Conservation (phyloP, 2,888 invertebrate species). For the Carabus problematicus region DNA sequence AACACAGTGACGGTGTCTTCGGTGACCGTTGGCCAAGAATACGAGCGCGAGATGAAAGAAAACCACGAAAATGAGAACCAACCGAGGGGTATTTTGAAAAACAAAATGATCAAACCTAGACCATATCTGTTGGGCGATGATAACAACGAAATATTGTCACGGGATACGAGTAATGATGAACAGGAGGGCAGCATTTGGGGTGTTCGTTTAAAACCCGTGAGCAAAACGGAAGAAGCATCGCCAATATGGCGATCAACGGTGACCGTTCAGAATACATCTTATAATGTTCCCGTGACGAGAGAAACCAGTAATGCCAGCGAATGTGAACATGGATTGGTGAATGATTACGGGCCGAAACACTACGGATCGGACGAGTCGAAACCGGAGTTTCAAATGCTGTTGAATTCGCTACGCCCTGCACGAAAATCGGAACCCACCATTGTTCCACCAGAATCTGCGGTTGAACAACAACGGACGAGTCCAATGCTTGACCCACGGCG, state of each 20-base stretch:
- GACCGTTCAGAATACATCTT: conserved; percentile 55
- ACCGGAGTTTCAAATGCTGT: conserved; percentile 56
- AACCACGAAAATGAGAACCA: conserved; percentile 56
- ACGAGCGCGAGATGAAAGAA: conserved; percentile 44
- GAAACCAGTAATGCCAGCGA: conserved; percentile 33
- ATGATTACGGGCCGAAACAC: not conserved
- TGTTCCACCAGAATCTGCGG: conserved; percentile 42
- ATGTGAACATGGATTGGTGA: conserved; percentile 16
- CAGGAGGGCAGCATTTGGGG: conserved; percentile 59
- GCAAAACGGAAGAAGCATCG: conserved; percentile 48
- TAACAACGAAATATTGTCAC: conserved; percentile 60
- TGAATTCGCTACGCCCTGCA: conserved; percentile 54
- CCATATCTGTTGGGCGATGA: conserved; percentile 74
- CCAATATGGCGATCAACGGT: conserved; percentile 60
- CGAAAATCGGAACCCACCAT: conserved; percentile 46
- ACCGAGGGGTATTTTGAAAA: conserved; percentile 76
- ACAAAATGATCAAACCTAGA: conserved; percentile 76
- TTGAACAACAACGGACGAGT: conserved; percentile 45
- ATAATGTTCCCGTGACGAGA: conserved; percentile 46
- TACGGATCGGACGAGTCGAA: conserved; percentile 44
- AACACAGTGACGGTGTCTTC: conserved; percentile 37
- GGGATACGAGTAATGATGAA: conserved; percentile 47
- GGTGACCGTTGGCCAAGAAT: conserved; percentile 51
- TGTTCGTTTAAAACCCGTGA: conserved; percentile 60
- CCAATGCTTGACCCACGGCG: conserved; percentile 45